These are phyloP conservation scores for Chlamydotis undulata DNA, from an alignment of 2,113 vertebrate species.

Conservation along the genomic window DNA sequence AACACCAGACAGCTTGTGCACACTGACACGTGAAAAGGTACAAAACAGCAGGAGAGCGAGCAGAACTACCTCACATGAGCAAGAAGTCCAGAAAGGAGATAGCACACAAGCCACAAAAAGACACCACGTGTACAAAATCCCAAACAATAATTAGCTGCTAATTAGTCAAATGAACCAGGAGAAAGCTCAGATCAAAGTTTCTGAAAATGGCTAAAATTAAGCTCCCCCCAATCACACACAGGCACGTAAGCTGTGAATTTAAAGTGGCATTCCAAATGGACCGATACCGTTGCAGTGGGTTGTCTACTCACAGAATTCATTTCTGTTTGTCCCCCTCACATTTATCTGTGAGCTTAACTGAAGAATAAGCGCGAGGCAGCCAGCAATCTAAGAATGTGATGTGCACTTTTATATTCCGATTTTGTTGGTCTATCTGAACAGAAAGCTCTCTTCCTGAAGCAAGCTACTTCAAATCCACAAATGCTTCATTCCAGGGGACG, in stretches of 20 bases:
- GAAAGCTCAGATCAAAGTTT: background rate
- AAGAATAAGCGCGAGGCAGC: background rate
- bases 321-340: background rate
- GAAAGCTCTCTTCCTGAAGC: background rate
- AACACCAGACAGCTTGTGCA: background rate
- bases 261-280: fast-evolving
- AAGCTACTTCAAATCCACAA: background rate
- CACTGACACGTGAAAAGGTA: background rate
- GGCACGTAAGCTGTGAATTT: background rate
- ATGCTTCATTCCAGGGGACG: fast-evolving
- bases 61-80: background rate
- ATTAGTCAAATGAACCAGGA: background rate
- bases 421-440: background rate
- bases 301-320: background rate
- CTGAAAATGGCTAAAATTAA: background rate
- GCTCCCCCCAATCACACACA: background rate
- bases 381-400: fast-evolving
- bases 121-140: fast-evolving
- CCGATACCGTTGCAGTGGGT: background rate
- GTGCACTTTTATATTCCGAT: fast-evolving
- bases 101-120: background rate
- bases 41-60: background rate
- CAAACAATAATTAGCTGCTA: background rate
- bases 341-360: background rate
- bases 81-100: background rate